These are phyloP conservation scores for Petrocephalus microphthalmus DNA, from an alignment of 2,113 vertebrate genomes.

Conservation along the genomic window DNA sequence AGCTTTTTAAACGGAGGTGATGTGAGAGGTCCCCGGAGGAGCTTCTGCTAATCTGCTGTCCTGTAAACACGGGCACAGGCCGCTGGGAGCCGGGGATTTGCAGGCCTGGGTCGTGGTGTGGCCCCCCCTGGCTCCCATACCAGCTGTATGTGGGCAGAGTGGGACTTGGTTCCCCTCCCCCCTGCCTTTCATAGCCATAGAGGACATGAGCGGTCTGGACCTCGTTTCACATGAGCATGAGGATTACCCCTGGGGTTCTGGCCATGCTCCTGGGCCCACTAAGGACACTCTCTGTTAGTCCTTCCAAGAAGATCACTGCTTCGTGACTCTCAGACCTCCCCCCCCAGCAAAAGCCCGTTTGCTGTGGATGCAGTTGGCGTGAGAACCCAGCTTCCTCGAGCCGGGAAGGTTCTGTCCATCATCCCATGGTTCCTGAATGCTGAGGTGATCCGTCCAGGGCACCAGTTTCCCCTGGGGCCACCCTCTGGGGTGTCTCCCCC, in stretches of 20 bases:
- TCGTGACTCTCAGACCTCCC: not conserved
- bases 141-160: constrained; percentile 44
- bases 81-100: constrained; percentile 32
- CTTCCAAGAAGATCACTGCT: not conserved
- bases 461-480: constrained; percentile 54
- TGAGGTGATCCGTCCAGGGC: constrained; percentile 47
- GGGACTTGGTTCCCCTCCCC: constrained; percentile 42
- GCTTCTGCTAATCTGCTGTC: constrained; percentile 47
- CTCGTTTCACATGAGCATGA: not conserved
- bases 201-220: not conserved
- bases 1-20: not conserved
- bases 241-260: not conserved
- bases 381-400: not conserved
- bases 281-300: not conserved
- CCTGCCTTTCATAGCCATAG: constrained; percentile 33
- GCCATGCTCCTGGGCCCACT: not conserved
- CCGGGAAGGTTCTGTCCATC: constrained; percentile 30
- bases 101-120: constrained; percentile 13
- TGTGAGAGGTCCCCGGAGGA: not conserved
- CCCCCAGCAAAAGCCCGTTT: not conserved
- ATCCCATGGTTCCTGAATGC: constrained; percentile 44
- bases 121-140: constrained; percentile 31
- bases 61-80: constrained; percentile 49
- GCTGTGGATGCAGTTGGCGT: not conserved
- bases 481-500: constrained; percentile 56